phyloP scores from a whole-genome alignment of 2,888 invertebrate genomes.

The Drosophila kuntzei region DNA sequence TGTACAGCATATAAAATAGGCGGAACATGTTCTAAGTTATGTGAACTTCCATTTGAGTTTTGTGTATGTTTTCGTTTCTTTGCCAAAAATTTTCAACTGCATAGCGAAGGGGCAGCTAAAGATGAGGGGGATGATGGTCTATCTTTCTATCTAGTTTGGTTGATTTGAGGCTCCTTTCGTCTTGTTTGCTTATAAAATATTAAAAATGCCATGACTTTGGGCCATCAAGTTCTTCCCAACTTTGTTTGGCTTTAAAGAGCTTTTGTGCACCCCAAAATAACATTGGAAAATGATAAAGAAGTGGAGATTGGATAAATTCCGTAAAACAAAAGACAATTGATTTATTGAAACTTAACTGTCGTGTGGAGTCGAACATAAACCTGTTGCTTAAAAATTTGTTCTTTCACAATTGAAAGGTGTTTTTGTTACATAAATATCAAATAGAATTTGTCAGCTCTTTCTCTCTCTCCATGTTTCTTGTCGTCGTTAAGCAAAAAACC shows the following conservation, averaged over 20 bases:
- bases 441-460: conserved; percentile 36
- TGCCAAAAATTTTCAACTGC: background rate
- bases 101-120: background rate
- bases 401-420: conserved; percentile 19
- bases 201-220: conserved; percentile 65
- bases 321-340: conserved; percentile 35
- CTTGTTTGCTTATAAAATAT: conserved; percentile 70
- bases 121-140: conserved; percentile 10
- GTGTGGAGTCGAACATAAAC: conserved; percentile 36
- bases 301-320: conserved; percentile 10
- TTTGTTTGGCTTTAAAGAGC: conserved; percentile 38
- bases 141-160: conserved; percentile 42
- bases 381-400: conserved; percentile 36
- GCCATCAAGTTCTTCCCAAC: conserved; percentile 46
- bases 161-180: conserved; percentile 61
- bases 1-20: conserved; percentile 23
- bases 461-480: background rate
- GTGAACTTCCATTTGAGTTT: conserved; percentile 50
- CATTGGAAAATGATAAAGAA: background rate
- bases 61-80: conserved; percentile 41
- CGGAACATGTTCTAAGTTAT: conserved; percentile 37
- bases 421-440: conserved; percentile 36
- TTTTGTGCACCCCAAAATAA: conserved; percentile 15
- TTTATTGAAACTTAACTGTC: conserved; percentile 57
- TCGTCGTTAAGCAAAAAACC: conserved; percentile 12